Conservation (phyloP, 2,888 invertebrate genomes). For the Drosophila siamana region DNA sequence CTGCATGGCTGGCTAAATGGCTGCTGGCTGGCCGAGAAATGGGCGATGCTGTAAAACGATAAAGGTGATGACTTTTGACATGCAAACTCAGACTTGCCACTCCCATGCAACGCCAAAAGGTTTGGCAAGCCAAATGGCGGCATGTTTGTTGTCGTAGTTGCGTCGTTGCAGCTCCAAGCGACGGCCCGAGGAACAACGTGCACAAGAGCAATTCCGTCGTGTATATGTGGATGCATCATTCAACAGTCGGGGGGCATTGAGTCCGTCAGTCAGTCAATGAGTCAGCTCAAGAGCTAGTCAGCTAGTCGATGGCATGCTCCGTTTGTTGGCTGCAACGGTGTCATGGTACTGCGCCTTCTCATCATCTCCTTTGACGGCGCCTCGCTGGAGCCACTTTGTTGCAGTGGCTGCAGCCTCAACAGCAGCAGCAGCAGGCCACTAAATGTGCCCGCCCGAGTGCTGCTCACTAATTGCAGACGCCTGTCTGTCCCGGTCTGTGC, state of each 20-base stretch:
- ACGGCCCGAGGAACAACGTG: conserved; percentile 47
- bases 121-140: conserved; percentile 64
- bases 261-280: conserved; percentile 23
- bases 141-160: conserved; percentile 46
- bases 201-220: conserved; percentile 58
- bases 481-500: conserved; percentile 40
- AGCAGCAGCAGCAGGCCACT: conserved; percentile 53
- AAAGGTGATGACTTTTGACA: conserved; percentile 81
- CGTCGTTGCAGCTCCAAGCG: background rate
- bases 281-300: conserved; percentile 13
- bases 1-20: conserved; percentile 61
- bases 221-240: conserved; percentile 60
- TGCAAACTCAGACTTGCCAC: conserved; percentile 49
- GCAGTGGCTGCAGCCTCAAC: conserved; percentile 36
- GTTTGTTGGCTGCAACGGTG: conserved; percentile 34
- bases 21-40: conserved; percentile 30
- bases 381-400: conserved; percentile 65
- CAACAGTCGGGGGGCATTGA: conserved; percentile 3
- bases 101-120: conserved; percentile 55
- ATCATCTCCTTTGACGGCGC: conserved; percentile 45
- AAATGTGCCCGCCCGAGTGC: conserved; percentile 57
- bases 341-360: conserved; percentile 45
- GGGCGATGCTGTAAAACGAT: conserved; percentile 58
- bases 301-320: conserved; percentile 6
- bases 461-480: conserved; percentile 73